Percentiles rank a stretch among this genome's conserved stretches.
Conservation (phyloP, 2,113 vertebrate species). For the Pao palembangensis region DNA sequence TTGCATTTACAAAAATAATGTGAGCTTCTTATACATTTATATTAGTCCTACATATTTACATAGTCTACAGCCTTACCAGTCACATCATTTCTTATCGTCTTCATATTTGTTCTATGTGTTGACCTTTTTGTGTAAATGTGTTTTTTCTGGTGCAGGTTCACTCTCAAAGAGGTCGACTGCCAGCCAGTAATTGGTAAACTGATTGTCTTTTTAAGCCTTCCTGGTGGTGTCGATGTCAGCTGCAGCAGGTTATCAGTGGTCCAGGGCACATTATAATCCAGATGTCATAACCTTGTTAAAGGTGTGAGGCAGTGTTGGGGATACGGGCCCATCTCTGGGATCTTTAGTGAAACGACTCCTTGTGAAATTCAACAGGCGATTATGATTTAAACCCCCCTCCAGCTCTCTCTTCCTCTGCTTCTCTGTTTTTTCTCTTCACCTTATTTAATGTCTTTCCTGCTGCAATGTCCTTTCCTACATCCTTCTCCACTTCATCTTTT, state of each 20-base stretch:
- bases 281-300: slow-evolving; percentile 45
- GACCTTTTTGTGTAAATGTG: too few species aligned
- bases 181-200: background rate
- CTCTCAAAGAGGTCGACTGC: too few species aligned
- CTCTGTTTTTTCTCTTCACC: slow-evolving; percentile 23
- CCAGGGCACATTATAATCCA: slow-evolving; percentile 7
- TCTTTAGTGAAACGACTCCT: slow-evolving; percentile 75
- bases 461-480: slow-evolving; percentile 11
- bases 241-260: too few species aligned
- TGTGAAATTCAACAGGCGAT: slow-evolving; percentile 84
- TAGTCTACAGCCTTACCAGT: too few species aligned
- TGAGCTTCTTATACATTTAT: too few species aligned
- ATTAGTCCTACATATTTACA: too few species aligned
- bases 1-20: too few species aligned
- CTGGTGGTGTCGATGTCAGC: too few species aligned
- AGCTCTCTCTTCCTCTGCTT: slow-evolving; percentile 26
- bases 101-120: too few species aligned
- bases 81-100: too few species aligned
- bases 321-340: slow-evolving; percentile 56
- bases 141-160: too few species aligned
- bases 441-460: slow-evolving; percentile 9
- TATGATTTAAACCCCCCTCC: slow-evolving; percentile 78
- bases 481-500: background rate
- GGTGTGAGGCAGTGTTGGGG: slow-evolving; percentile 41
- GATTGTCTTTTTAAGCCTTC: too few species aligned